Evolutionary conservation across 1,140 invertebrate genomes (phyloP).

Genomic region (Drosophila fuyamai): DNA sequence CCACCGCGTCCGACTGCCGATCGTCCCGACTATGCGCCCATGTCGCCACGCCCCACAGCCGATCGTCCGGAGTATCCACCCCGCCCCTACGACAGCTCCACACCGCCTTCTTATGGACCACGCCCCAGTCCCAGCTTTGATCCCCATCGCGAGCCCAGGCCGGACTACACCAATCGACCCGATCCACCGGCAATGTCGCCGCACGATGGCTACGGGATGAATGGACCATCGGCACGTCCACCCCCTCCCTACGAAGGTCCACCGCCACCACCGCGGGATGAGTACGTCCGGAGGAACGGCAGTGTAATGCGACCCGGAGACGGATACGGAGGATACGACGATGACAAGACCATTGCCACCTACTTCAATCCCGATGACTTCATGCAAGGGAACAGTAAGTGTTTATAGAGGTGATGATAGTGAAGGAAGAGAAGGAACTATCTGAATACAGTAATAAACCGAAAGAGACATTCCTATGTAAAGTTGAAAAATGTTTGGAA

Average conservation of each 20-base stretch:
- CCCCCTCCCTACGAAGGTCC: conserved; percentile 41
- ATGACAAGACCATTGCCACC: conserved; percentile 80
- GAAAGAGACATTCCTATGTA: too few species aligned
- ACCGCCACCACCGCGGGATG: conserved; percentile 43
- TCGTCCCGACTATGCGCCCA: conserved; percentile 37
- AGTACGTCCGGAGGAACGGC: conserved; percentile 74
- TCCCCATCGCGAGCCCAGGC: conserved; percentile 56
- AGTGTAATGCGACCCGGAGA: conserved; percentile 58
- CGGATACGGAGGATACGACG: conserved; percentile 65
- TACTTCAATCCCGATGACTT: conserved; percentile 84
- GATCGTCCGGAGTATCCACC: conserved; percentile 46
- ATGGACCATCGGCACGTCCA: conserved; percentile 48
- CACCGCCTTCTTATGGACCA: conserved; percentile 55
- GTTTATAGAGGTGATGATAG: too few species aligned
- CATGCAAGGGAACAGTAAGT: conserved; percentile 61
- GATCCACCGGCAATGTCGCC: conserved; percentile 55
- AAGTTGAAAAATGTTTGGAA: too few species aligned
- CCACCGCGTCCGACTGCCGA: conserved; percentile 50
- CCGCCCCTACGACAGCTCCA: conserved; percentile 50
- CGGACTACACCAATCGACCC: conserved; percentile 77
- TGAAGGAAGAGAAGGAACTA: too few species aligned
- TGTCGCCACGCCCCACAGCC: conserved; percentile 41
- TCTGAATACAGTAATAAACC: too few species aligned
- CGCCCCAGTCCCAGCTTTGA: conserved; percentile 56
- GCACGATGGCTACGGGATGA: conserved; percentile 47